Evolutionary conservation across 2,888 invertebrate species (phyloP).

Genomic region (Polymixis lichenea): DNA sequence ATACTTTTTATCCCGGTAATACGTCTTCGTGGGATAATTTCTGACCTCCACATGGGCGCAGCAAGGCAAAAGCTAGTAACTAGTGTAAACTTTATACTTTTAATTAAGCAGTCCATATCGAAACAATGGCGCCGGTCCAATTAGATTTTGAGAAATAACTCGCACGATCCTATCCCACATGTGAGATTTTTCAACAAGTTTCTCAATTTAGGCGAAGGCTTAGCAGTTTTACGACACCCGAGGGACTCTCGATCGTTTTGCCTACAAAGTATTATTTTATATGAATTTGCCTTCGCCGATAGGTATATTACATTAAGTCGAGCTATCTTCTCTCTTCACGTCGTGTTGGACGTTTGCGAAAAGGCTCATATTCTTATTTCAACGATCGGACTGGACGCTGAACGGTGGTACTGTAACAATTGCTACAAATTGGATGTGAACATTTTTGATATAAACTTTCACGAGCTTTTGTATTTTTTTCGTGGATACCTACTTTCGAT

Average conservation of each 20-base stretch:
- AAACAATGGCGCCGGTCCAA: slow-evolving; percentile 51
- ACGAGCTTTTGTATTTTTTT: slow-evolving; percentile 69
- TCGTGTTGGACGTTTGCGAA: slow-evolving; percentile 76
- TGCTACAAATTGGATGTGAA: slow-evolving; percentile 83
- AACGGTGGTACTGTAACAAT: slow-evolving; percentile 79
- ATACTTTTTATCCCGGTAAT: no score
- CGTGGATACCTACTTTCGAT: slow-evolving; percentile 25
- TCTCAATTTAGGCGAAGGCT: slow-evolving; percentile 85
- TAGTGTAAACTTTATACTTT: slow-evolving; percentile 23
- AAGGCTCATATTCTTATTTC: slow-evolving; percentile 80
- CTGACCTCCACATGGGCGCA: no score
- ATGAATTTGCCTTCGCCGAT: slow-evolving; percentile 79
- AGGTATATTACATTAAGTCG: slow-evolving; percentile 78
- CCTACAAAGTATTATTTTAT: slow-evolving; percentile 87
- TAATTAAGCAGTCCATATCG: slow-evolving; percentile 37
- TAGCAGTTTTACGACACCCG: slow-evolving; percentile 84
- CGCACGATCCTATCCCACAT: slow-evolving; percentile 75
- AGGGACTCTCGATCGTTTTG: slow-evolving; percentile 83
- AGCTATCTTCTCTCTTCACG: slow-evolving; percentile 75
- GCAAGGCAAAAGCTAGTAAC: background rate
- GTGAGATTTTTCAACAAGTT: slow-evolving; percentile 87
- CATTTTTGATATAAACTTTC: slow-evolving; percentile 74
- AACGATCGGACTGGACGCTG: slow-evolving; percentile 72
- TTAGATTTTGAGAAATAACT: slow-evolving; percentile 70
- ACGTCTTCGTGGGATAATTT: no score